Evolutionary conservation across 2,888 invertebrate species (phyloP), one percentile per base, ranked within the genome.

Genomic region (Disparrhopalites patrizii): DNA sequence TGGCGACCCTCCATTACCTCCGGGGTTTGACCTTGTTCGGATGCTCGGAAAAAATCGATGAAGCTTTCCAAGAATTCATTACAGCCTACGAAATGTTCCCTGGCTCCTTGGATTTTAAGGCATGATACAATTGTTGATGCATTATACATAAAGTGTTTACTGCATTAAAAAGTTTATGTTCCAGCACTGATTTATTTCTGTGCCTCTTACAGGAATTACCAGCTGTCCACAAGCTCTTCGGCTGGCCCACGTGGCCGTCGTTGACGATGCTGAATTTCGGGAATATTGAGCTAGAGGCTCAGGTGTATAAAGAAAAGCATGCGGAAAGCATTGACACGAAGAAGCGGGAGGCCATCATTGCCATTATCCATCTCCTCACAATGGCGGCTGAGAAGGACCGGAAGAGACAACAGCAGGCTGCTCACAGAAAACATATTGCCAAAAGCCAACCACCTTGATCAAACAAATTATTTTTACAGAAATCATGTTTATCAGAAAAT

Each of bases 61-160:
- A 58, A 7, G 58, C 58, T 2, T 58, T 58, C 18, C 20, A 58
- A 30, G 58, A 58, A 58, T 58, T 58, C n/a, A 38, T 58, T 28
- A 15, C 1, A 18, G 43, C 58, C 1, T 47, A 58, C 20, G 25
- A 58, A 47, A 23, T 58, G 27, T 28, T 30, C 30, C 23, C 43
- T 18, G 18, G 18, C 15, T 25, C 30, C 15, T 8, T 58, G 8
- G 40, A 8, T 28, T 58, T 58, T 58, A 18, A n/a, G 20, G 47
- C 13, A 23, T n/a, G n/a, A n/a, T n/a, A n/a, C n/a, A n/a, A n/a
- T n/a, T n/a, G n/a, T n/a, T n/a, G n/a, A n/a, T n/a, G n/a, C n/a
- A n/a, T n/a, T n/a, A n/a, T n/a, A n/a, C n/a, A n/a, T n/a, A n/a
- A n/a, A n/a, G n/a, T n/a, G n/a, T n/a, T n/a, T n/a, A n/a, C n/a